Conservation (phyloP, 92 coral and sea anemone genomes). For the Pocillopora meandrina region DNA sequence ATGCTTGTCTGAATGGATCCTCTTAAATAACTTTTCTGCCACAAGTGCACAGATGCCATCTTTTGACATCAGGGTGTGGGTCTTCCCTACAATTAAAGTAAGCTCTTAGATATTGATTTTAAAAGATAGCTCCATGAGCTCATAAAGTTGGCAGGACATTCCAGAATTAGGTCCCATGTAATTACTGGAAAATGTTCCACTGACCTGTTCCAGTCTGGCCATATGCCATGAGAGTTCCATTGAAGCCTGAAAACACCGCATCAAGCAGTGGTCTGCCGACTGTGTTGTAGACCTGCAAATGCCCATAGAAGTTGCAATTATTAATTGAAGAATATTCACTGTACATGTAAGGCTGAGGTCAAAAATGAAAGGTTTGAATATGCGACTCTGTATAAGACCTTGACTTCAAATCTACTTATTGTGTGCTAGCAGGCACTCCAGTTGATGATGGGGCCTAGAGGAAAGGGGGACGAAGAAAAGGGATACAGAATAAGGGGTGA, state of each 20-base stretch:
- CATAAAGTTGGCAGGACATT: not conserved
- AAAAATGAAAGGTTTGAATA: too few species aligned
- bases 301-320: not conserved
- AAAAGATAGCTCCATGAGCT: not conserved
- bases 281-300: slow-evolving; percentile 63
- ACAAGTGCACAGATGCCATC: slow-evolving; percentile 76
- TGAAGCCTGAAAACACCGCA: slow-evolving; percentile 81
- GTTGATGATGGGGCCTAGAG: too few species aligned
- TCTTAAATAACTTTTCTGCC: slow-evolving; percentile 77
- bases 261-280: slow-evolving; percentile 79
- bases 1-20: slow-evolving; percentile 66
- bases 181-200: not conserved
- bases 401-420: too few species aligned
- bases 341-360: too few species aligned
- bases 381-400: too few species aligned
- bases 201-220: slow-evolving; percentile 93
- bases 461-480: too few species aligned
- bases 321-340: not conserved
- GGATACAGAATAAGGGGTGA: too few species aligned
- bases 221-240: slow-evolving; percentile 91
- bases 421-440: too few species aligned
- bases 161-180: not conserved
- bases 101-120: not conserved
- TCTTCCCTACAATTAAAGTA: slow-evolving; percentile 58
- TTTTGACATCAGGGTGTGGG: slow-evolving; percentile 83